These are phyloP conservation scores for Autographa gamma DNA, from an alignment of 2,888 invertebrate genomes.

Conservation along the genomic window DNA sequence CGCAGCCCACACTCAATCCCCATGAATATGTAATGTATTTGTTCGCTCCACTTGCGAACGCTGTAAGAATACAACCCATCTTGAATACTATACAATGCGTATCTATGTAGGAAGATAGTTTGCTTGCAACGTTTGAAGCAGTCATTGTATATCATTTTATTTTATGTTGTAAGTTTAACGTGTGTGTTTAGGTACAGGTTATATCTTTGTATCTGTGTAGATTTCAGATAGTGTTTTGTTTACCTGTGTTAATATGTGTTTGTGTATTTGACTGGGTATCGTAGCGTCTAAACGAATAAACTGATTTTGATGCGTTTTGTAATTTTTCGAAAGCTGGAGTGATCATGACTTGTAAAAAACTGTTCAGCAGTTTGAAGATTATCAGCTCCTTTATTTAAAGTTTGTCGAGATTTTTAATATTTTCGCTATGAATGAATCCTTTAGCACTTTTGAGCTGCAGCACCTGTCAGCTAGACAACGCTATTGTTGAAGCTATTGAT, in stretches of 20 bases:
- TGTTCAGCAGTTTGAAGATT: not conserved
- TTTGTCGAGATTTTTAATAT: not conserved
- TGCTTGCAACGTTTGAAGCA: not conserved
- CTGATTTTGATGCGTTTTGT: no score
- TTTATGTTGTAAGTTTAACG: no score
- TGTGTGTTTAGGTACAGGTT: no score
- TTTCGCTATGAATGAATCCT: not conserved
- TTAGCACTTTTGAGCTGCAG: constrained; percentile 26
- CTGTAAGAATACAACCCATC: constrained; percentile 31
- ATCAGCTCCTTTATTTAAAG: not conserved
- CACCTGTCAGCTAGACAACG: constrained; percentile 19
- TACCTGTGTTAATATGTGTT: no score
- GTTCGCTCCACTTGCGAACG: constrained; percentile 14
- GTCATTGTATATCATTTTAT: not conserved
- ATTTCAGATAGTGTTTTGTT: no score
- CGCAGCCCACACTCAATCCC: constrained; percentile 25
- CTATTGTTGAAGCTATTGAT: constrained; percentile 35
- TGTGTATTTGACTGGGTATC: no score
- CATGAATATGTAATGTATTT: constrained; percentile 43
- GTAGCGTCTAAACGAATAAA: no score
- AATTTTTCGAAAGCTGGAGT: no score
- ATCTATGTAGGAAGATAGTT: constrained; percentile 10
- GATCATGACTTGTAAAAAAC: no score
- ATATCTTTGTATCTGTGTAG: not conserved
- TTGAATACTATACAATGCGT: constrained; percentile 30